Evolutionary conservation across 2,888 invertebrate species (phyloP), one percentile per base, ranked within the genome.

Genomic region (Zygothrica quintamaculata): DNA sequence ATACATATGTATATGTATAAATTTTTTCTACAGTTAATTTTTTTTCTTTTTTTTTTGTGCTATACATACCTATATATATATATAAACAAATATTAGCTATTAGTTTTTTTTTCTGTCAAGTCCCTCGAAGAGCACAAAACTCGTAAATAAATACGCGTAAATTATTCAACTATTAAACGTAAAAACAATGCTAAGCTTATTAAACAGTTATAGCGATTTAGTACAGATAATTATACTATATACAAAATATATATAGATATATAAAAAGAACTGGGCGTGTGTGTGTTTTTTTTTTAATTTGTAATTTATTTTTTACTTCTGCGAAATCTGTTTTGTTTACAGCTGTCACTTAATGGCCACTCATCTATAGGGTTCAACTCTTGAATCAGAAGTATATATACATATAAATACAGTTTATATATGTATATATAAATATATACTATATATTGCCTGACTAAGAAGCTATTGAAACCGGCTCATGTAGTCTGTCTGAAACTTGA

Each of bases 171-270:
- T 22, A 62, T 25, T 53, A 58, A 26, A 26, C 51, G 34, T 48
- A 39, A 42, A 22, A 22, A 22, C 18, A 74, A 56, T 53, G 69
- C 65, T 66, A 77, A 70, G 77, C 75, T 72, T 74, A 79, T 80
- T 75, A 77, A 79, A 80, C 48, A 64, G 65, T 68, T 72, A 44
- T 68, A 72, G 70, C 70, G 36, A 67, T 48, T 62, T 1, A 36
- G 6, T 11, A 12, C 8, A 36, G 1, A 36, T 11, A 36, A 5
- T 4, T 11, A 36, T 4, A 36, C 18, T 22, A 36, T 13, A 36
- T 11, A 36, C n/a, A 36, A 2, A n/a, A 6, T 36, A 12, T 11
- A 9, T 31, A n/a, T 31, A 9, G 31, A 61, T 22, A 56, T 55
- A 72, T 37, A 62, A 26, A 12, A 22, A 4, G 6, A n/a, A 18